Percentiles rank a stretch among this genome's conserved stretches.
These are phyloP conservation scores for Sminthurides aquaticus DNA, from an alignment of 2,888 invertebrate species.

Conservation along the genomic window DNA sequence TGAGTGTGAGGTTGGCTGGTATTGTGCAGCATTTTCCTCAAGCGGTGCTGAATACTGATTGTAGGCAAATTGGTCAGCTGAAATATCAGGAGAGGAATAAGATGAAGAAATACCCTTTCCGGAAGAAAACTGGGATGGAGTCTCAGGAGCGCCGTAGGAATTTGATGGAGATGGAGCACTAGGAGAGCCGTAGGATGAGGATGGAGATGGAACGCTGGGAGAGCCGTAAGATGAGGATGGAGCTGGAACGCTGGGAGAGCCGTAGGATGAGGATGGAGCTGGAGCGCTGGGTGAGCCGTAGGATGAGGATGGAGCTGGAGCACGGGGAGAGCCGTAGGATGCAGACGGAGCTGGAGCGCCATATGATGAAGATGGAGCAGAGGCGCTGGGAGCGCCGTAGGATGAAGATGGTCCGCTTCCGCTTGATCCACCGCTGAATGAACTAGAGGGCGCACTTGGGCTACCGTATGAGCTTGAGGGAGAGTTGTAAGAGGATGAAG, in stretches of 20 bases:
- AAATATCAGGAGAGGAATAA: constrained; percentile 15
- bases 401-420: not conserved
- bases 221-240: too few species aligned
- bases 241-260: not conserved
- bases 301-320: too few species aligned
- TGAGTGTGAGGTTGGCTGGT: constrained; percentile 38
- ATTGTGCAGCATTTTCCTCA: constrained; percentile 29
- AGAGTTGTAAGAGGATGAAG: constrained; percentile 7
- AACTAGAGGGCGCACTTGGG: constrained; percentile 7
- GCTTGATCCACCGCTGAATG: not conserved
- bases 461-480: constrained; percentile 8
- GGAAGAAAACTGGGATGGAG: too few species aligned
- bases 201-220: not conserved
- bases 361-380: constrained; percentile 10
- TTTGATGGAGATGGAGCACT: too few species aligned
- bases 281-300: constrained; percentile 9
- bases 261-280: constrained; percentile 3
- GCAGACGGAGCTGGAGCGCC: constrained; percentile 2
- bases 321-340: constrained; percentile 5
- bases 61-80: constrained; percentile 29
- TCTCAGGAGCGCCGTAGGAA: too few species aligned
- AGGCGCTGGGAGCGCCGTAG: constrained; percentile 11
- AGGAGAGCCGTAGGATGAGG: too few species aligned
- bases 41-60: constrained; percentile 15
- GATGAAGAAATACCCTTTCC: constrained; percentile 22